Percentiles rank a stretch among this genome's conserved stretches.
Conservation (phyloP, 2,113 vertebrate genomes). For the Aleadryas rufinucha region DNA sequence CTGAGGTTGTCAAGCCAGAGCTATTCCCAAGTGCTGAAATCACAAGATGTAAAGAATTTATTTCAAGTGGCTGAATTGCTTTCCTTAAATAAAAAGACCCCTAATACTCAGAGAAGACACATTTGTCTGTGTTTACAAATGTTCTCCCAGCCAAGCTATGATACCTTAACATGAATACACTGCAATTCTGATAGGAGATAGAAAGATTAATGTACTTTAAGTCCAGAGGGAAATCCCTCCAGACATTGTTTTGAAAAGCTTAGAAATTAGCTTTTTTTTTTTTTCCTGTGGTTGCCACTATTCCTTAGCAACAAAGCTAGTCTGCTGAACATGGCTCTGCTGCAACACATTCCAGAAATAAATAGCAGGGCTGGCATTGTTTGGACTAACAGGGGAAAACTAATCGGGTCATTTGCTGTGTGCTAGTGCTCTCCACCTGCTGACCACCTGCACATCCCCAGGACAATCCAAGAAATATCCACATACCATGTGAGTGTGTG, state of each 20-base stretch:
- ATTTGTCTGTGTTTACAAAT: conserved; percentile 20
- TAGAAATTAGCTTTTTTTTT: conserved; percentile 30
- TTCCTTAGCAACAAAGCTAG: conserved; percentile 56
- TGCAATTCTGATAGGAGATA: not conserved
- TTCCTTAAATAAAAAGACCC: not conserved
- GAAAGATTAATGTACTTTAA: conserved; percentile 3
- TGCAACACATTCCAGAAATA: conserved; percentile 44
- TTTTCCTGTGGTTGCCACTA: not conserved
- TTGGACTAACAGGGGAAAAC: not conserved
- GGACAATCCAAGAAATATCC: not conserved
- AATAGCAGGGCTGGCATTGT: conserved; percentile 1
- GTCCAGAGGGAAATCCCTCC: conserved; percentile 44
- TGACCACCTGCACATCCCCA: rapidly evolving
- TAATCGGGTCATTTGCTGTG: not conserved
- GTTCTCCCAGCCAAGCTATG: not conserved
- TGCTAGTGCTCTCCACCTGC: not conserved
- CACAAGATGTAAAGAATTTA: not conserved
- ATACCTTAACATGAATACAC: not conserved
- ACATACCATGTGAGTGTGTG: rapidly evolving
- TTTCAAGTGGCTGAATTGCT: not conserved
- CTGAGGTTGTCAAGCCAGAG: not conserved
- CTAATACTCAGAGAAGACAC: not conserved
- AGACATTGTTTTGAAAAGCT: conserved; percentile 12
- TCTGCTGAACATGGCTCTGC: not conserved
- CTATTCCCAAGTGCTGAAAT: not conserved